Evolutionary conservation across 2,797 vertebrate species (phyloP).

Genomic region (Bovichtus variegatus): DNA sequence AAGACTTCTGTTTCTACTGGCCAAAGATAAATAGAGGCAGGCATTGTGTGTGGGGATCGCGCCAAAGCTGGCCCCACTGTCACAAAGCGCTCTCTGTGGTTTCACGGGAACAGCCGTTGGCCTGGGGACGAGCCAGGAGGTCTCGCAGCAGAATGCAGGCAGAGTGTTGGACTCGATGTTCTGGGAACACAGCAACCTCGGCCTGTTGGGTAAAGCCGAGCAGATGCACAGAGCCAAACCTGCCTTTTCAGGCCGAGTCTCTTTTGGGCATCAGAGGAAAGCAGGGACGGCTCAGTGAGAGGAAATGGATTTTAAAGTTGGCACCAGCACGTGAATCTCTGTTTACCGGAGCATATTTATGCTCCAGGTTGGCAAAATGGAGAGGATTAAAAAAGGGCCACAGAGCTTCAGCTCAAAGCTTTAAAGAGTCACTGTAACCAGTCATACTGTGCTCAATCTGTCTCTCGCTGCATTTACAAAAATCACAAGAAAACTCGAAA

Average conservation of each 20-base stretch:
- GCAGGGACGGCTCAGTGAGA: constrained; percentile 10
- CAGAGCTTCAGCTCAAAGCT: background rate
- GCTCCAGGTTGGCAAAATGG: background rate
- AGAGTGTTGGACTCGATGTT: constrained; percentile 64
- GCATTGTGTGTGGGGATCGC: constrained; percentile 71
- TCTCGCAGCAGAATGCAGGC: constrained; percentile 55
- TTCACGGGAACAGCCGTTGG: constrained; percentile 62
- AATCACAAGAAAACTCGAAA: no score
- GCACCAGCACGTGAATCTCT: constrained; percentile 16
- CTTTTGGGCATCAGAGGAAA: constrained; percentile 15
- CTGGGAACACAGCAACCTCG: constrained; percentile 60
- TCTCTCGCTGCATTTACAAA: background rate
- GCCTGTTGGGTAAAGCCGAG: constrained; percentile 39
- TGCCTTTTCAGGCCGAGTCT: constrained; percentile 15
- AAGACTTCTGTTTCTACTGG: constrained; percentile 57
- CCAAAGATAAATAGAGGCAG: constrained; percentile 64
- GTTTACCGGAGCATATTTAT: constrained; percentile 8
- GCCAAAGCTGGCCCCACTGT: constrained; percentile 69
- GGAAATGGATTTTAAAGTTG: background rate
- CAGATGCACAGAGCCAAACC: constrained; percentile 36
- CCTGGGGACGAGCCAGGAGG: constrained; percentile 58
- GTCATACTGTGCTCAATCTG: background rate
- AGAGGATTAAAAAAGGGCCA: background rate
- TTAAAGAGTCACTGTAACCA: background rate
- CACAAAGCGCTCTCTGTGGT: constrained; percentile 85